Evolutionary conservation across 2,888 invertebrate genomes (phyloP), one percentile per base, ranked within the genome.

Genomic region (Sesia bembeciformis): DNA sequence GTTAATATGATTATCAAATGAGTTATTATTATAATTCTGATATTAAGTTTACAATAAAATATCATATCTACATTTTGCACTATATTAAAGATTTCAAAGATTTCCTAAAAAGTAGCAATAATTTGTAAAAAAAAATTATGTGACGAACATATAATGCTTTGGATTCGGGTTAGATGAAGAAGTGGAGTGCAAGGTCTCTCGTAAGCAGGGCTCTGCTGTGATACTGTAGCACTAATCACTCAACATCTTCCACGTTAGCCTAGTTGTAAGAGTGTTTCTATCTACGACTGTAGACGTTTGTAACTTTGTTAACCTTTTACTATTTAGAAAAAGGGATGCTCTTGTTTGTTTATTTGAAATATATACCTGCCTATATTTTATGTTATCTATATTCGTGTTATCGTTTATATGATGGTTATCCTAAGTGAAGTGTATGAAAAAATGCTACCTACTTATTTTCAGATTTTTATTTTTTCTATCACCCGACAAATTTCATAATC

Each of bases 381-480:
- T 83, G 78, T 85, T 81, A 78, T 70, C 72, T 79, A 76, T 78
- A 80, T 78, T 74, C 75, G 74, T 80, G 77, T 79, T 84, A 79
- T 72, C 78, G 72, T 84, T 84, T 84, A 78, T 50, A 83, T 78
- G 70, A 76, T 81, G 63, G 76, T 70, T 76, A 77, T 73, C 74
- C 68, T 84, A 84, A 85, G 81, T 75, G 81, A 86, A 82, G 80
- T 84, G 78, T 86, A 79, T 87, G 82, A 87, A 87, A 88, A 88
- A 87, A 88, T 84, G 74, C 84, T 88, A 82, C 86, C 78, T 84
- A 86, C 79, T 87, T 88, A 87, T 85, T 88, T 87, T 88, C 85
- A 87, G 87, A 86, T 88, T 89, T 87, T 89, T 88, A 84, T 85
- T 88, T 88, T 87, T 85, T 81, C 80, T 85, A 78, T 84, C 82